These are phyloP conservation scores for Zaprionus ornatus DNA, from an alignment of 1,140 invertebrate species.

Conservation along the genomic window DNA sequence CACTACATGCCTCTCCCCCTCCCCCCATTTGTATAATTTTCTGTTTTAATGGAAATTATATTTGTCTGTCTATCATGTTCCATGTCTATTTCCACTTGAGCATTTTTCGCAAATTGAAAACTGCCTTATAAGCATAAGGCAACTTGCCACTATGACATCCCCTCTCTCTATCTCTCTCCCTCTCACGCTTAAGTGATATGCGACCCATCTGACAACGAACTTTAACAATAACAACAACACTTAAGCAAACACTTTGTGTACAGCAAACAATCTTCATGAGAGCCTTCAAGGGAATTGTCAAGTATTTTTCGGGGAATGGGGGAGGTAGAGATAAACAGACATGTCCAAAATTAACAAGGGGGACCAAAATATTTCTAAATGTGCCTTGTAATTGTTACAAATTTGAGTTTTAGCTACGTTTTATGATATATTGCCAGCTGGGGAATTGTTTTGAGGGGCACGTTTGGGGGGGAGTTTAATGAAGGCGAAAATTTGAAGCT, in stretches of 20 bases:
- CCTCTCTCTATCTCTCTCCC: background rate
- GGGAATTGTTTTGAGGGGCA: slow-evolving; percentile 10
- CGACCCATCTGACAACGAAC: background rate
- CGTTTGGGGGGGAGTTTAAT: background rate
- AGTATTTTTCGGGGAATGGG: background rate
- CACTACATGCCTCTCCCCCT: background rate
- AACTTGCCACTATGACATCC: no score
- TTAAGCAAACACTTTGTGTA: slow-evolving; percentile 16
- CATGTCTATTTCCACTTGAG: slow-evolving; percentile 7
- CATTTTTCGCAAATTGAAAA: slow-evolving; percentile 33
- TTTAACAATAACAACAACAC: slow-evolving; percentile 14
- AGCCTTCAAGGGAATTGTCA: slow-evolving; percentile 23
- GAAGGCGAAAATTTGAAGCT: background rate
- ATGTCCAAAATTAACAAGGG: background rate
- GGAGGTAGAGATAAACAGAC: background rate
- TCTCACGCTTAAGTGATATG: background rate
- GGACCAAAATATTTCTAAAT: background rate
- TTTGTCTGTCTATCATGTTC: background rate
- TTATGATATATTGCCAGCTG: slow-evolving; percentile 9
- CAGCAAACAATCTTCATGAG: background rate
- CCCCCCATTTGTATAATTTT: background rate
- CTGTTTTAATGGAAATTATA: slow-evolving; percentile 19
- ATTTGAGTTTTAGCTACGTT: slow-evolving; percentile 32
- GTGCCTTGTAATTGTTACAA: slow-evolving; percentile 39
- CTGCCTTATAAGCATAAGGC: slow-evolving; percentile 8